Evolutionary conservation across 1,140 invertebrate species (phyloP).

Genomic region (Tetranychus urticae): DNA sequence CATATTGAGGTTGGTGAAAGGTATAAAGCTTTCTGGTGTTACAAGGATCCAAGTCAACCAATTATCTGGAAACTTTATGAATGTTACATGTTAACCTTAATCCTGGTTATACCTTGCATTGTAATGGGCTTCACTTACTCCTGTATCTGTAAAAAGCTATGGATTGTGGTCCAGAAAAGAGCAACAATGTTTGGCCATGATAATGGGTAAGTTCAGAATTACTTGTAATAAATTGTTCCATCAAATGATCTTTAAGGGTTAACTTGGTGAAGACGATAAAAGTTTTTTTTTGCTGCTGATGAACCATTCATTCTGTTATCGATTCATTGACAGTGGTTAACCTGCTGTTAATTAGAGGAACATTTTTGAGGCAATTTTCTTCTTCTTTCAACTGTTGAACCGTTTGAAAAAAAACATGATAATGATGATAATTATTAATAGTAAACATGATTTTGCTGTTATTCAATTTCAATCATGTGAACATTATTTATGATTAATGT

Average conservation of each 20-base stretch:
- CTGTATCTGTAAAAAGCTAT: conserved; percentile 38
- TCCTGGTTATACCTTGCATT: conserved; percentile 33
- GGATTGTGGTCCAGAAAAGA: conserved; percentile 18
- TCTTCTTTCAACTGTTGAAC: too few relatives aligned
- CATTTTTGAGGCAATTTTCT: too few relatives aligned
- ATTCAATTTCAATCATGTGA: too few relatives aligned
- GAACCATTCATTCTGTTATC: neutral
- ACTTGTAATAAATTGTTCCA: too few relatives aligned
- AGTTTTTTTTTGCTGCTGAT: neutral
- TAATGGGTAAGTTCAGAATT: neutral
- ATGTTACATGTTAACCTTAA: conserved; percentile 35
- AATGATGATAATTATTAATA: too few relatives aligned
- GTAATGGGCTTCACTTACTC: conserved; percentile 40
- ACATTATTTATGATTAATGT: too few relatives aligned
- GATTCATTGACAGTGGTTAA: too few relatives aligned
- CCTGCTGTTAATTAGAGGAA: too few relatives aligned
- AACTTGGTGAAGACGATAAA: too few relatives aligned
- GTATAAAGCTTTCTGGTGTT: conserved; percentile 33
- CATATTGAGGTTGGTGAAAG: conserved; percentile 29
- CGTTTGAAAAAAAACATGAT: too few relatives aligned
- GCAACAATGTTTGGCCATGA: conserved; percentile 11
- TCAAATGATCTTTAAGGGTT: too few relatives aligned
- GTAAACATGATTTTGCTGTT: too few relatives aligned
- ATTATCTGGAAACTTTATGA: conserved; percentile 32
- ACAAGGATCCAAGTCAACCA: conserved; percentile 27